A percentile compares a stretch with the other conserved stretches of the same genome.
phyloP scores from a whole-genome alignment of 1,140 invertebrate genomes.

The Eubasilissa regina region DNA sequence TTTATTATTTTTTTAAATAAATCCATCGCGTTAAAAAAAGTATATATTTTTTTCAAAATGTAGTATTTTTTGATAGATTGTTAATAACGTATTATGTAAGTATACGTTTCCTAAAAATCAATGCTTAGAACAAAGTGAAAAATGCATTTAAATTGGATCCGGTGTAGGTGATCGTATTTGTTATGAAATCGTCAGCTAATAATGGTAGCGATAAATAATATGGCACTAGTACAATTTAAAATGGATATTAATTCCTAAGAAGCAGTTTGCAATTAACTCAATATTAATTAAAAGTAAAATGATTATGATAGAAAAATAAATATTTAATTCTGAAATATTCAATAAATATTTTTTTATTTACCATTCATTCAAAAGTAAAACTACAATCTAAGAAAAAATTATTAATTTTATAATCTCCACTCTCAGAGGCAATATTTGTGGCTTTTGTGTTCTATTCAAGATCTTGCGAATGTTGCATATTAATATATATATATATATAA shows the following conservation, averaged over 20 bases:
- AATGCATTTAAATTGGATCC: slow-evolving; percentile 2
- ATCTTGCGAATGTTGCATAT: background rate
- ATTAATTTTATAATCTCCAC: slow-evolving; percentile 22
- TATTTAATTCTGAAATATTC: slow-evolving; percentile 21
- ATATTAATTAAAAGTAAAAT: slow-evolving; percentile 24
- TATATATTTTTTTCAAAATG: no score
- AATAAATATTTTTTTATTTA: slow-evolving; percentile 19
- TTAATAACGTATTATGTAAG: no score
- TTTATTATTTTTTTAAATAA: no score
- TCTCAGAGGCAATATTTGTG: slow-evolving; percentile 27
- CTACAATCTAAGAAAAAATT: slow-evolving; percentile 27
- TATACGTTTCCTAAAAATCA: no score
- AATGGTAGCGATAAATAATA: background rate
- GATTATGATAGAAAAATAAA: slow-evolving; percentile 31
- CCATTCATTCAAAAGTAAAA: slow-evolving; percentile 33
- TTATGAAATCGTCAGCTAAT: background rate
- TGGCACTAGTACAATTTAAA: slow-evolving; percentile 16
- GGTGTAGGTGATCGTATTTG: slow-evolving; percentile 10
- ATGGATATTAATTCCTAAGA: slow-evolving; percentile 29
- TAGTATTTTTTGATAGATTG: no score
- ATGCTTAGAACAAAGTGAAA: background rate
- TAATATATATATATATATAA: no score
- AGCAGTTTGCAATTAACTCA: slow-evolving; percentile 21
- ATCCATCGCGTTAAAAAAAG: no score
- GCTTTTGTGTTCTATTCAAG: background rate